These are phyloP conservation scores for Takifugu ocellatus DNA, from an alignment of 2,797 vertebrate genomes.

Conservation along the genomic window DNA sequence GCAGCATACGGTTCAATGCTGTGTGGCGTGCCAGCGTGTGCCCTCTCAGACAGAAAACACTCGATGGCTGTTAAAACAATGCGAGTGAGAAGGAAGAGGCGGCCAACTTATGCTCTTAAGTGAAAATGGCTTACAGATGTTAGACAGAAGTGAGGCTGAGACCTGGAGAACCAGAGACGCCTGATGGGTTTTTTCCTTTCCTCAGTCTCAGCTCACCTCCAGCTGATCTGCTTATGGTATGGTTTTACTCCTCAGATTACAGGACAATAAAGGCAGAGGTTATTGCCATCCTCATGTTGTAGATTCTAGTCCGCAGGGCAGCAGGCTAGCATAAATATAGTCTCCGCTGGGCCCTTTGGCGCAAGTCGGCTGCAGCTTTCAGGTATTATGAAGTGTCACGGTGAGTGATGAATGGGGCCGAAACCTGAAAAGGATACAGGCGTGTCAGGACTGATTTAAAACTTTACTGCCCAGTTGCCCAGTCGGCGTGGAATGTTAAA, in stretches of 20 bases:
- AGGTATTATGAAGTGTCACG: conserved; percentile 50
- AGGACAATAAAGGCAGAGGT: conserved; percentile 6
- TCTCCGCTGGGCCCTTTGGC: conserved; percentile 27
- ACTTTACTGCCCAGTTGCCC: conserved; percentile 57
- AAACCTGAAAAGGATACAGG: conserved; percentile 62
- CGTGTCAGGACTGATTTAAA: conserved; percentile 66
- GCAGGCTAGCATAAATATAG: conserved; percentile 18
- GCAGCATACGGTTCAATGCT: conserved; percentile 16
- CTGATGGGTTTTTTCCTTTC: conserved; percentile 20
- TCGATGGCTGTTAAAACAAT: conserved; percentile 71
- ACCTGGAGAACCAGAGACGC: conserved; percentile 25
- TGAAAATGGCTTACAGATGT: conserved; percentile 74
- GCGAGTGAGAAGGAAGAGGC: conserved; percentile 60
- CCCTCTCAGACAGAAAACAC: conserved; percentile 66
- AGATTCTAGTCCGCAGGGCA: conserved; percentile 9
- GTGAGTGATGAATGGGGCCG: conserved; percentile 57
- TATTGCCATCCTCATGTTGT: neutral
- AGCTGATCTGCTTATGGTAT: conserved; percentile 8
- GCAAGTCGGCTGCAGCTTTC: conserved; percentile 40
- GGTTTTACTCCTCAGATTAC: conserved; percentile 14
- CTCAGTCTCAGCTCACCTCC: conserved; percentile 23
- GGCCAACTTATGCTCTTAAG: conserved; percentile 59
- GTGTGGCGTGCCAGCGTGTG: conserved; percentile 59
- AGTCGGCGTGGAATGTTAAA: conserved; percentile 57
- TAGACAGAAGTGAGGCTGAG: conserved; percentile 47